phyloP scores from a whole-genome alignment of 2,888 invertebrate species.

The Gymnosoma rotundatum region DNA sequence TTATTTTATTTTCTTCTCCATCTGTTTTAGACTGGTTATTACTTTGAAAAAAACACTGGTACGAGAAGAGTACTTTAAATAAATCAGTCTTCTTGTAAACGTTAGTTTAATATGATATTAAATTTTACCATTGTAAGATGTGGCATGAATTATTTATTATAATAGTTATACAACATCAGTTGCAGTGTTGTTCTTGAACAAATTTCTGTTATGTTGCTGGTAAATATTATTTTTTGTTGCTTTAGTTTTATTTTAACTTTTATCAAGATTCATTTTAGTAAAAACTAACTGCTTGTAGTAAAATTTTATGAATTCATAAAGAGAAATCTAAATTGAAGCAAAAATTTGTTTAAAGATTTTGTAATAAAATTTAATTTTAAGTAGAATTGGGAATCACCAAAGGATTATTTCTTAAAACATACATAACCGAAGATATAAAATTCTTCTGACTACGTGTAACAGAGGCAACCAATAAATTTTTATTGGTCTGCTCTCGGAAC shows the following conservation, averaged over 20 bases:
- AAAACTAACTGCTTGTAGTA: background rate
- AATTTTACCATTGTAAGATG: constrained; percentile 18
- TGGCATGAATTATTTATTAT: constrained; percentile 44
- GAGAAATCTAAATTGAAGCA: background rate
- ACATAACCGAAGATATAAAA: background rate
- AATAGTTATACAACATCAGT: background rate
- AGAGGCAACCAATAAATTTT: background rate
- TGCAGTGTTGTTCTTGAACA: background rate
- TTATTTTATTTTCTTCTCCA: background rate
- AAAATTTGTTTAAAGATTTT: background rate
- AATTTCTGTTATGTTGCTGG: background rate
- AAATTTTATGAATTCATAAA: background rate
- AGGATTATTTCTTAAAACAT: background rate
- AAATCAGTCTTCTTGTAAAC: background rate
- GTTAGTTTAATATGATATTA: constrained; percentile 17
- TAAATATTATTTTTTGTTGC: background rate
- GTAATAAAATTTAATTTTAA: background rate
- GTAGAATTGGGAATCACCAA: too few species aligned
- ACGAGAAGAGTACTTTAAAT: background rate
- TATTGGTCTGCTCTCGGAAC: background rate
- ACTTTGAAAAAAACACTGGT: background rate
- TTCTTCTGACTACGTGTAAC: background rate
- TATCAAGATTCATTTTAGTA: background rate
- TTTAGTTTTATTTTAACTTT: background rate
- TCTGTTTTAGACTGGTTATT: background rate